phyloP scores from a whole-genome alignment of 2,113 vertebrate genomes.

The Bos indicus region DNA sequence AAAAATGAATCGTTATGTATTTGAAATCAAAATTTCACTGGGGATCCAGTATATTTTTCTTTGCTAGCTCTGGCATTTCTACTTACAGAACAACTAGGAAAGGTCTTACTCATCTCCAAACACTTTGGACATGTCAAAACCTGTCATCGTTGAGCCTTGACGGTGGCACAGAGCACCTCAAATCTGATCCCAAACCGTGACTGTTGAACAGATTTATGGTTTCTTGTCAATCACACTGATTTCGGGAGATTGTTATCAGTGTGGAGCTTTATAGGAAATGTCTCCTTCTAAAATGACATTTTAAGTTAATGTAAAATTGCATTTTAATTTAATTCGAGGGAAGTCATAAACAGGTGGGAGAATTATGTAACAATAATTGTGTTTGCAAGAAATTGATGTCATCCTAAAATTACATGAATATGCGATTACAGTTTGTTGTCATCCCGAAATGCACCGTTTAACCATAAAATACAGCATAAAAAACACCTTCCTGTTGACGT shows the following conservation, averaged over 20 bases:
- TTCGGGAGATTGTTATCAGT: slow-evolving; percentile 36
- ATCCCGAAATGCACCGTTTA: slow-evolving; percentile 48
- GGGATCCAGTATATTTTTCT: neutral
- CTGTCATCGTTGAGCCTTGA: neutral
- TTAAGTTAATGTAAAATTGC: slow-evolving; percentile 75
- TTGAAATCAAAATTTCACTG: neutral
- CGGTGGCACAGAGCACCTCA: neutral
- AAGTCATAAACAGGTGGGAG: slow-evolving; percentile 73
- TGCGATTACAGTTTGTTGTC: slow-evolving; percentile 63
- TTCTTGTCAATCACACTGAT: slow-evolving; percentile 50
- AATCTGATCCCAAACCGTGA: neutral
- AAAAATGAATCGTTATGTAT: neutral
- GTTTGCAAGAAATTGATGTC: slow-evolving; percentile 73
- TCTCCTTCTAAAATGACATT: slow-evolving; percentile 66
- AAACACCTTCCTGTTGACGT: slow-evolving; percentile 4
- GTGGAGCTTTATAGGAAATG: slow-evolving; percentile 55
- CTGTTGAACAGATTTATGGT: neutral
- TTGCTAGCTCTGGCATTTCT: neutral
- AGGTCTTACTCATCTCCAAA: neutral
- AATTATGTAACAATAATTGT: slow-evolving; percentile 72
- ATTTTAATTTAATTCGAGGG: slow-evolving; percentile 71
- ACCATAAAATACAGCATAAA: slow-evolving; percentile 42
- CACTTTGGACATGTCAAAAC: neutral
- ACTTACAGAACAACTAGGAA: slow-evolving; percentile 52
- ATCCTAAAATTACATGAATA: slow-evolving; percentile 54